A percentile compares a stretch with the other conserved stretches of the same genome.
phyloP scores from a whole-genome alignment of 1,140 invertebrate species.

The Trachymyrmex septentrionalis region DNA sequence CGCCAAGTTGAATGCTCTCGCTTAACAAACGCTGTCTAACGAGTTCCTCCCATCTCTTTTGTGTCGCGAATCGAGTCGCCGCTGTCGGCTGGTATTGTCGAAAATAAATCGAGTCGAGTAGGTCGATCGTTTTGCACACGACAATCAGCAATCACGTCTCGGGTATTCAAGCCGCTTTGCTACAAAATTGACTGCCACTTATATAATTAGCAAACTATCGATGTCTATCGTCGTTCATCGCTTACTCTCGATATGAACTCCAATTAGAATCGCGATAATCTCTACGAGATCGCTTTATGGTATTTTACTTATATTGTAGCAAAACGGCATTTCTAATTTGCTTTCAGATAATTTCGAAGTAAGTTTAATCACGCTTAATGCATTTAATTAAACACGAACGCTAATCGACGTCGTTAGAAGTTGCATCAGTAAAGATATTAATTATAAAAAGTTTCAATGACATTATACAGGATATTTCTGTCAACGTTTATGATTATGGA shows the following conservation, averaged over 20 bases:
- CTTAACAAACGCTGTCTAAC: conserved; percentile 56
- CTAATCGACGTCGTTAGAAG: conserved; percentile 36
- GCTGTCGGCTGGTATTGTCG: conserved; percentile 12
- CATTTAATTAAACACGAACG: background rate
- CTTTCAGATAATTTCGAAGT: background rate
- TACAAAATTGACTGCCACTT: conserved; percentile 35
- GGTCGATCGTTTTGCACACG: conserved; percentile 50
- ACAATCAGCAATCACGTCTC: conserved; percentile 54
- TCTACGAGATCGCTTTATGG: background rate
- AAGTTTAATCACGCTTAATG: background rate
- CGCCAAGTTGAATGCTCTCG: conserved; percentile 5
- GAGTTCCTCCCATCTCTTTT: conserved; percentile 38
- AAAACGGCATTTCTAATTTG: background rate
- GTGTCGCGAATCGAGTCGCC: conserved; percentile 31
- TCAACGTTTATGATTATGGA: background rate
- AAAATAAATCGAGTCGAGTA: conserved; percentile 47
- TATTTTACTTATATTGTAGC: background rate
- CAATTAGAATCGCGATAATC: conserved; percentile 39
- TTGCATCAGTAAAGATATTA: background rate
- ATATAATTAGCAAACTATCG: conserved; percentile 28
- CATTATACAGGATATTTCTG: background rate
- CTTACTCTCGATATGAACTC: conserved; percentile 1
- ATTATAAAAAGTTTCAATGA: background rate
- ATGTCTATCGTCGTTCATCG: conserved; percentile 8
- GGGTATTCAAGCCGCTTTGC: conserved; percentile 1